These are phyloP conservation scores for Ctenodactylus gundi DNA, from an alignment of 2,113 vertebrate genomes.

Conservation along the genomic window DNA sequence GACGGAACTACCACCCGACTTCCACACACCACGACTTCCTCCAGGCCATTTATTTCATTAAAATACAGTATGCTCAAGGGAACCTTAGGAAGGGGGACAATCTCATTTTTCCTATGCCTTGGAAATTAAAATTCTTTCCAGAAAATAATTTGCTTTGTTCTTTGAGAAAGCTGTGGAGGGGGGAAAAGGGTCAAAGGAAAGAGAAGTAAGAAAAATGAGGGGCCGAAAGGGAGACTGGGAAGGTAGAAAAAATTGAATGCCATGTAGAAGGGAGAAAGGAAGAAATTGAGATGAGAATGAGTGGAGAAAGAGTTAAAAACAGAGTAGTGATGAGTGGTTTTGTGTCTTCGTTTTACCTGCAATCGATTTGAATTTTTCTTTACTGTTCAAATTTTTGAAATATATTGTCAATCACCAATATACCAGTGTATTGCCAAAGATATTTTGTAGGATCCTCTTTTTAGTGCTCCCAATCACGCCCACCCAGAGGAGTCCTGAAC, in stretches of 20 bases:
- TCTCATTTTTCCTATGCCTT: conserved; percentile 38
- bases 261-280: not conserved
- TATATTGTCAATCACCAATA: not conserved
- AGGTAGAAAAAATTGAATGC: not conserved
- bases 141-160: conserved; percentile 68
- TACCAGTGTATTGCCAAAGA: not conserved
- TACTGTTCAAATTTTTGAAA: not conserved
- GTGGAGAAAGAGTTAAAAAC: not conserved
- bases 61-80: conserved; percentile 55
- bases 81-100: conserved; percentile 10
- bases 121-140: conserved; percentile 68
- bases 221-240: not conserved
- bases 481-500: not conserved
- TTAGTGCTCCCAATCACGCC: rapidly evolving
- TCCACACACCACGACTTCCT: conserved; percentile 11
- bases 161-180: conserved; percentile 32
- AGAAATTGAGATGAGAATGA: not conserved
- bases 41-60: conserved; percentile 71
- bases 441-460: not conserved
- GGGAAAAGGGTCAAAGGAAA: conserved; percentile 15
- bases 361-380: not conserved
- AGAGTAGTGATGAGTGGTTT: not conserved
- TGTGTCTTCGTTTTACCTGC: not conserved
- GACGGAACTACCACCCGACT: not conserved
- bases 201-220: not conserved